A percentile compares a stretch with the other conserved stretches of the same genome.
These are phyloP conservation scores for Trichonephila inaurata DNA, from an alignment of 1,140 invertebrate species.

Conservation along the genomic window DNA sequence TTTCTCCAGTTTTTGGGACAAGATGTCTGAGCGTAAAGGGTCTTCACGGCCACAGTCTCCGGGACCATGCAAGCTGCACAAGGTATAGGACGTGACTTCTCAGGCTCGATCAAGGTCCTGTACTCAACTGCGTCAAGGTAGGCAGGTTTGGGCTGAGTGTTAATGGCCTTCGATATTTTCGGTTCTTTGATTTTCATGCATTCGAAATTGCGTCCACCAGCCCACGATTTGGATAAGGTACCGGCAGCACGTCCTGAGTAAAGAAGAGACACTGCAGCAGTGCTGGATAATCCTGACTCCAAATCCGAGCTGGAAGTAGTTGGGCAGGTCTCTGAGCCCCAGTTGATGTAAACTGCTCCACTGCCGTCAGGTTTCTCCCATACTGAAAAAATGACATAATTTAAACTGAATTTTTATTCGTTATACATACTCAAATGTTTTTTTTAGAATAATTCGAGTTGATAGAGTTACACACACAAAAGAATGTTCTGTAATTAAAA, in stretches of 20 bases:
- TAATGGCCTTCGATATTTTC: not conserved
- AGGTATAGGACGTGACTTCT: conserved; percentile 25
- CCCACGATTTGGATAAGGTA: conserved; percentile 36
- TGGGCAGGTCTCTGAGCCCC: conserved; percentile 42
- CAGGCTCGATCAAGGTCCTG: conserved; percentile 39
- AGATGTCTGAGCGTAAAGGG: conserved; percentile 25
- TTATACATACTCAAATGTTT: too few relatives aligned
- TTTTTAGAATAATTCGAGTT: too few relatives aligned
- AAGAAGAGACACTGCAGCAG: not conserved
- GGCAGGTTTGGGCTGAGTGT: conserved; percentile 35
- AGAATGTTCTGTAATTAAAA: too few relatives aligned
- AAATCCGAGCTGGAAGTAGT: not conserved
- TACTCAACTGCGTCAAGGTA: conserved; percentile 18
- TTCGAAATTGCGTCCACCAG: conserved; percentile 46
- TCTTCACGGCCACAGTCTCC: conserved; percentile 14
- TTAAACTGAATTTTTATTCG: too few relatives aligned
- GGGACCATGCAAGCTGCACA: conserved; percentile 53
- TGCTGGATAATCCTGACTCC: too few relatives aligned
- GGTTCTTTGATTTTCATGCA: conserved; percentile 37
- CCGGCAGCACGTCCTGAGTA: conserved; percentile 30
- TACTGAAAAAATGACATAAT: conserved; percentile 5
- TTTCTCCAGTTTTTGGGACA: conserved; percentile 61
- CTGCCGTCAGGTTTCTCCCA: conserved; percentile 72
- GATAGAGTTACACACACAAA: too few relatives aligned
- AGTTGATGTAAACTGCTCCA: conserved; percentile 66